phyloP scores from a whole-genome alignment of 2,113 vertebrate genomes.

The Etheostoma spectabile region DNA sequence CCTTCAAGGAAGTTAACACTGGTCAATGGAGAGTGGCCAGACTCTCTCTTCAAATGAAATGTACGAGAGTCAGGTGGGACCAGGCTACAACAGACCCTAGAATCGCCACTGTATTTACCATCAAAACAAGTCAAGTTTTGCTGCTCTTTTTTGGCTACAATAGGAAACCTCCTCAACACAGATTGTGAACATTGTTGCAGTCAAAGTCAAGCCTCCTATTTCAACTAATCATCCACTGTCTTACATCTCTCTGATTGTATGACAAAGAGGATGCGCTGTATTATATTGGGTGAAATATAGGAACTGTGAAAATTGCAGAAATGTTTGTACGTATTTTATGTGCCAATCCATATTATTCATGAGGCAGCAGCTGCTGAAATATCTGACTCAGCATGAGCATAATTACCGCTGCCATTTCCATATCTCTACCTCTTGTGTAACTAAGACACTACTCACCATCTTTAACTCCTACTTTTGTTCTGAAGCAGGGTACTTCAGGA shows the following conservation, averaged over 20 bases:
- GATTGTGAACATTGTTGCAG: background rate
- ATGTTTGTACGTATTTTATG: constrained; percentile 6
- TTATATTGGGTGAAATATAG: background rate
- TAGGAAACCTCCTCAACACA: background rate
- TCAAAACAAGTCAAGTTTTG: background rate
- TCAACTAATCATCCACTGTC: background rate
- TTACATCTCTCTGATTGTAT: background rate
- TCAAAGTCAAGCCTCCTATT: constrained; percentile 1
- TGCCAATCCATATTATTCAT: constrained; percentile 49
- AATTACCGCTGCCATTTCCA: constrained; percentile 70
- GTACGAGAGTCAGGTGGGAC: too few species aligned
- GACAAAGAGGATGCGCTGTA: background rate
- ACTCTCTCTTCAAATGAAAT: too few species aligned
- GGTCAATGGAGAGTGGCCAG: too few species aligned
- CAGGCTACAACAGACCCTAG: too few species aligned
- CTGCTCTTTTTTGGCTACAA: background rate
- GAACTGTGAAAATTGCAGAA: background rate
- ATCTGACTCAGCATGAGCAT: constrained; percentile 68
- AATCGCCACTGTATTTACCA: too few species aligned
- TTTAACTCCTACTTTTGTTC: constrained; percentile 61
- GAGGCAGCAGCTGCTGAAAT: constrained; percentile 67
- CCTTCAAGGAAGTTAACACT: too few species aligned
- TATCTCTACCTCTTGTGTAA: constrained; percentile 73
- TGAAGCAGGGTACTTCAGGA: constrained; percentile 38
- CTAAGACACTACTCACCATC: constrained; percentile 60